phyloP scores from a whole-genome alignment of 2,113 vertebrate genomes.

The chimpanzee (Pan troglodytes) region NHGRI_mPanTro3-v2.1_pri NC_072414.2:31727501-31728000 shows the following conservation, averaged over 20 bases:
- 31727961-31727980: not conserved
- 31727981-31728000: not conserved
- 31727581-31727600: not conserved
- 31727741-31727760: not conserved
- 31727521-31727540: not conserved
- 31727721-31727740: not conserved
- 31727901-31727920: not conserved
- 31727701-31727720: not conserved
- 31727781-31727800: not conserved
- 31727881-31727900: not conserved
- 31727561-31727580: not conserved
- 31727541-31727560: not conserved
- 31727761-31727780: not conserved
- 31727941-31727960: not conserved
- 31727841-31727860: not conserved
- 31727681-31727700: not conserved
- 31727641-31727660: not conserved
- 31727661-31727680: not conserved
- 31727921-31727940: slow-evolving; percentile 23
- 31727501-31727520: not conserved
- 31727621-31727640: not conserved
- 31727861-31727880: not conserved
- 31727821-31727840: not conserved
- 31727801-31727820: not conserved
- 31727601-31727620: not conserved